A percentile compares a stretch with the other conserved stretches of the same genome.
Evolutionary conservation across 2,888 invertebrate species (phyloP).

Genomic region (Athalia circularis): DNA sequence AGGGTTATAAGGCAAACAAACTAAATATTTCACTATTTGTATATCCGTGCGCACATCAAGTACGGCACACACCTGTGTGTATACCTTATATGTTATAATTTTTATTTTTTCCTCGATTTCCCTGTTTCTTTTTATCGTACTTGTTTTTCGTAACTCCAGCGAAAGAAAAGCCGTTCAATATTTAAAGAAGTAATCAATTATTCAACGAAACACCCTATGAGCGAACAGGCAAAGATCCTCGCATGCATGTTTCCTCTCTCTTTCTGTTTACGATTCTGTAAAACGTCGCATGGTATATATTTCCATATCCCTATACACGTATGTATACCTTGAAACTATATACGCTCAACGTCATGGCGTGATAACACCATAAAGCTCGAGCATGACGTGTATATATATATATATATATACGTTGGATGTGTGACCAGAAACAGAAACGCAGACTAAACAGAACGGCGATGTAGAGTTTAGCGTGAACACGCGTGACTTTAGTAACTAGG

Average conservation of each 20-base stretch:
- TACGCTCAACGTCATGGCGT: background rate
- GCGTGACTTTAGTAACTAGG: too few relatives aligned
- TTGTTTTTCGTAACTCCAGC: background rate
- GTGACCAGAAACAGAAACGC: too few relatives aligned
- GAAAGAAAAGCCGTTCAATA: background rate
- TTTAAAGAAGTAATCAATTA: conserved; percentile 1
- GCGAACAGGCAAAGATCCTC: too few relatives aligned
- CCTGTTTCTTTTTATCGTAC: too few relatives aligned
- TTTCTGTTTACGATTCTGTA: conserved; percentile 7
- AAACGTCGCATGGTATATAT: background rate
- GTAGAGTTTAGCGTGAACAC: background rate
- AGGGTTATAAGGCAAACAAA: too few relatives aligned
- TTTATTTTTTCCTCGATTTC: too few relatives aligned
- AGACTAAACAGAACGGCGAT: too few relatives aligned
- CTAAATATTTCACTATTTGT: too few relatives aligned
- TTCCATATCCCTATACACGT: too few relatives aligned
- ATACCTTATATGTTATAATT: background rate
- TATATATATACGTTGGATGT: background rate
- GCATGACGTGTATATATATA: background rate
- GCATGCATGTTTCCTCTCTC: background rate
- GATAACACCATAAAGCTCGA: background rate
- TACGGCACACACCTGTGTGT: background rate
- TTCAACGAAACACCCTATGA: background rate
- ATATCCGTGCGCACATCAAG: too few relatives aligned
- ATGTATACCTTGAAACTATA: background rate